Percentiles rank a stretch among this genome's conserved stretches.
Conservation (phyloP, 2,888 invertebrate species). For the Volucella inanis region DNA sequence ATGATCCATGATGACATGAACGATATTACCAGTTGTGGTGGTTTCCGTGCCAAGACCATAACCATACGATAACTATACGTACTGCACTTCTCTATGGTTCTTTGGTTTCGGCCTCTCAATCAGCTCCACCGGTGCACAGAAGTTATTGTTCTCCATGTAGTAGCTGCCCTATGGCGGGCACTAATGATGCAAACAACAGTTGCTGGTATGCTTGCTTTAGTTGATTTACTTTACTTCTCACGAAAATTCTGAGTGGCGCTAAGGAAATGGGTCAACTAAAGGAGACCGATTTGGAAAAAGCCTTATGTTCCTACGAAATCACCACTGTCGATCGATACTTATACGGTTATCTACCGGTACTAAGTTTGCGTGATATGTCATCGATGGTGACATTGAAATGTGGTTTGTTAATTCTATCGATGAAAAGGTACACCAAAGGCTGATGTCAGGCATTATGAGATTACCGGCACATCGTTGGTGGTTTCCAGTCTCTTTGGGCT, state of each 20-base stretch:
- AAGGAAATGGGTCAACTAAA: slow-evolving; percentile 39
- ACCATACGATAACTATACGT: no score
- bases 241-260: slow-evolving; percentile 14
- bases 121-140: slow-evolving; percentile 1
- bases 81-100: no score
- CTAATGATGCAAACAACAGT: slow-evolving; percentile 1
- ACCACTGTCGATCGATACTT: slow-evolving; percentile 19
- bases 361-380: not conserved
- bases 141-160: slow-evolving; percentile 9
- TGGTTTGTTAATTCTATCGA: not conserved
- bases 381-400: slow-evolving; percentile 2
- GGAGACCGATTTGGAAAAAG: slow-evolving; percentile 2
- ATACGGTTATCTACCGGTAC: slow-evolving; percentile 26
- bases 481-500: no score
- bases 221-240: not conserved
- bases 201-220: slow-evolving; percentile 10
- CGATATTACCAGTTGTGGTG: slow-evolving; percentile 27
- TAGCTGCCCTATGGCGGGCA: slow-evolving; percentile 37
- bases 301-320: not conserved
- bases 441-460: no score
- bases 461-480: no score
- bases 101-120: no score
- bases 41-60: no score
- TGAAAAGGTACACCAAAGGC: no score
- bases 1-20: slow-evolving; percentile 62